Percentiles rank a stretch among this genome's conserved stretches.
Conservation (phyloP, 2,113 vertebrate genomes). For the Tapirus terrestris region DNA sequence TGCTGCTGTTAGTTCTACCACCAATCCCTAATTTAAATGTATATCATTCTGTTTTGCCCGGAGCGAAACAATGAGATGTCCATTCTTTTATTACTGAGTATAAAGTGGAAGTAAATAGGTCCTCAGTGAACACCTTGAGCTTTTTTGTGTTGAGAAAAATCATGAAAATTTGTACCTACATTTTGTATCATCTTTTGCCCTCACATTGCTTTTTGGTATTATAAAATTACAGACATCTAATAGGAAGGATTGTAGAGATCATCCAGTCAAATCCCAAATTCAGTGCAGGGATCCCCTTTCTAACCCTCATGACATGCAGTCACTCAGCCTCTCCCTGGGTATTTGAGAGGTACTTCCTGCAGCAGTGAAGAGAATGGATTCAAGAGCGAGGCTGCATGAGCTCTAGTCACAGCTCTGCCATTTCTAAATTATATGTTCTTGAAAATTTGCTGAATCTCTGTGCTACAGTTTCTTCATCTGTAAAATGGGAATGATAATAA, state of each 20-base stretch:
- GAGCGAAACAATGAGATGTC: neutral
- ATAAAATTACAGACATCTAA: neutral
- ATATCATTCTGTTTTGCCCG: neutral
- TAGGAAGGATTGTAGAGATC: neutral
- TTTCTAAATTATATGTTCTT: neutral
- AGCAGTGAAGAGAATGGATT: neutral
- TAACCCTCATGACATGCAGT: rapidly evolving
- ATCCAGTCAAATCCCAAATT: neutral
- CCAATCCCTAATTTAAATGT: neutral
- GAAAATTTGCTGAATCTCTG: neutral
- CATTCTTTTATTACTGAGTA: neutral
- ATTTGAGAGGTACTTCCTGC: neutral
- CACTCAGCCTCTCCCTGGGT: neutral
- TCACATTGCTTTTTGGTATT: neutral
- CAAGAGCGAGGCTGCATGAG: neutral
- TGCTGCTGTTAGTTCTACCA: neutral
- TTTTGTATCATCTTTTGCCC: neutral
- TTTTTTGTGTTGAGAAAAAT: neutral
- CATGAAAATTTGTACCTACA: neutral
- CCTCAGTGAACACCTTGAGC: neutral
- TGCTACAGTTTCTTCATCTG: neutral
- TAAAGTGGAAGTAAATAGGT: neutral
- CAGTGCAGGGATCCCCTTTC: neutral
- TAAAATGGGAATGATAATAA: neutral
- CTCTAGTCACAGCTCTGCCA: neutral